Percentiles rank a stretch among this genome's conserved stretches.
Conservation (phyloP, 2,888 invertebrate species). For the Hemithea aestivaria region DNA sequence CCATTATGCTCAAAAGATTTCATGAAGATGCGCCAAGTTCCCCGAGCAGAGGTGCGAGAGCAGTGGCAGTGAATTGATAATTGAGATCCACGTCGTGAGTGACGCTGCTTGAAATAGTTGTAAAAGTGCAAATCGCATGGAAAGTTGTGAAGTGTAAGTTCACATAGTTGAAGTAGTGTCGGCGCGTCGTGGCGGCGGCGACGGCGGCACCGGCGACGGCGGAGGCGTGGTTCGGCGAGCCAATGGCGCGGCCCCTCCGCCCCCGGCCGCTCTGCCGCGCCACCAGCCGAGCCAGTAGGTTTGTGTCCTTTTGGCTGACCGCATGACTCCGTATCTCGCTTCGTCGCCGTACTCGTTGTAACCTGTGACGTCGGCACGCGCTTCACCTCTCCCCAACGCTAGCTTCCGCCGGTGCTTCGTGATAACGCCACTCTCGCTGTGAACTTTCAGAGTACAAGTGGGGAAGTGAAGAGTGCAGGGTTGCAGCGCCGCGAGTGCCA, state of each 20-base stretch:
- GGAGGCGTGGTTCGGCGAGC: slow-evolving; percentile 72
- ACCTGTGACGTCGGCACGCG: slow-evolving; percentile 71
- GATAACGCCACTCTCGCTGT: slow-evolving; percentile 47
- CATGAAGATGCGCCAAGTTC: slow-evolving; percentile 17
- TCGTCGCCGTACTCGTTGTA: slow-evolving; percentile 76
- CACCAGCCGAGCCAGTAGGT: slow-evolving; percentile 76
- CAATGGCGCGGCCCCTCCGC: slow-evolving; percentile 68
- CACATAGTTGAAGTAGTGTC: slow-evolving; percentile 47
- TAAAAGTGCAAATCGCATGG: slow-evolving; percentile 41
- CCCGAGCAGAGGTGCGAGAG: slow-evolving; percentile 13
- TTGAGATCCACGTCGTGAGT: slow-evolving; percentile 25
- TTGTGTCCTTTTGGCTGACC: slow-evolving; percentile 80
- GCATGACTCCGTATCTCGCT: slow-evolving; percentile 80
- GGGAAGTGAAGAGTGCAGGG: slow-evolving; percentile 57
- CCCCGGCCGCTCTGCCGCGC: slow-evolving; percentile 55
- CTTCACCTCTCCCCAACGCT: slow-evolving; percentile 59
- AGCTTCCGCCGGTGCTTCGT: slow-evolving; percentile 64
- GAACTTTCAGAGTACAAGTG: slow-evolving; percentile 54
- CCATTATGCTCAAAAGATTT: slow-evolving; percentile 7
- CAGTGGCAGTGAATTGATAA: slow-evolving; percentile 30
- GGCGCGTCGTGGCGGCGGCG: slow-evolving; percentile 45
- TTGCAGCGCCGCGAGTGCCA: slow-evolving; percentile 61
- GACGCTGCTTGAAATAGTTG: slow-evolving; percentile 38
- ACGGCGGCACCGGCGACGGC: slow-evolving; percentile 52
- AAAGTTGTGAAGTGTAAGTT: slow-evolving; percentile 46